A percentile compares a stretch with the other conserved stretches of the same genome.
Conservation (phyloP, 2,797 vertebrate genomes). For the Hydrolagus colliei region DNA sequence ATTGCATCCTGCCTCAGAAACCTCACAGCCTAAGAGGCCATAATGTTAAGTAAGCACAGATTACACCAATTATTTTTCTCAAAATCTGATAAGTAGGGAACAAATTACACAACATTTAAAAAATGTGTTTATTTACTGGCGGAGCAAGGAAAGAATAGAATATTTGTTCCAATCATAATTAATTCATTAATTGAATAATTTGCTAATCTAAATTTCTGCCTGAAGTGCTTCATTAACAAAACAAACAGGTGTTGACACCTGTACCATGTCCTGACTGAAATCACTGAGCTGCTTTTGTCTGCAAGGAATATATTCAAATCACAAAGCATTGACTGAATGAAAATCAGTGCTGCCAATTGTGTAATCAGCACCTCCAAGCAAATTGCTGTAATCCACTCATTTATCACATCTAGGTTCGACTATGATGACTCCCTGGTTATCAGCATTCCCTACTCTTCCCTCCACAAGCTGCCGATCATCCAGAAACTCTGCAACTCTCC, state of each 20-base stretch:
- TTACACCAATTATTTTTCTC: neutral
- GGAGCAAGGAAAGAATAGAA: neutral
- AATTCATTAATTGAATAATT: neutral
- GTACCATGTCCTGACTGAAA: neutral
- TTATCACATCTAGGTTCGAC: too few relatives aligned
- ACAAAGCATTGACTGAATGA: neutral
- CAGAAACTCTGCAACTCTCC: too few relatives aligned
- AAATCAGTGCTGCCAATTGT: neutral
- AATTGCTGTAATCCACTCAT: too few relatives aligned
- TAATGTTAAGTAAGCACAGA: neutral
- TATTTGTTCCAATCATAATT: neutral
- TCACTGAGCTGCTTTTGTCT: neutral
- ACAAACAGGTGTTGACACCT: neutral
- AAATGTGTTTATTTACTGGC: neutral
- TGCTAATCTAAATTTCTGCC: neutral
- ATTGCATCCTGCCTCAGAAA: neutral
- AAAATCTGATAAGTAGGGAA: neutral
- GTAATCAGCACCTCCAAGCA: neutral
- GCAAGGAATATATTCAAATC: neutral
- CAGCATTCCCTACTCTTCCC: too few relatives aligned
- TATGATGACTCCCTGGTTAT: too few relatives aligned
- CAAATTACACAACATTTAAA: neutral
- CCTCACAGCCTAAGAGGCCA: neutral
- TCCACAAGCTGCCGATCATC: too few relatives aligned
- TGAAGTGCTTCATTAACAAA: neutral